These are phyloP conservation scores for Siniperca knerii DNA, from an alignment of 2,113 vertebrate species.

Conservation along the genomic window DNA sequence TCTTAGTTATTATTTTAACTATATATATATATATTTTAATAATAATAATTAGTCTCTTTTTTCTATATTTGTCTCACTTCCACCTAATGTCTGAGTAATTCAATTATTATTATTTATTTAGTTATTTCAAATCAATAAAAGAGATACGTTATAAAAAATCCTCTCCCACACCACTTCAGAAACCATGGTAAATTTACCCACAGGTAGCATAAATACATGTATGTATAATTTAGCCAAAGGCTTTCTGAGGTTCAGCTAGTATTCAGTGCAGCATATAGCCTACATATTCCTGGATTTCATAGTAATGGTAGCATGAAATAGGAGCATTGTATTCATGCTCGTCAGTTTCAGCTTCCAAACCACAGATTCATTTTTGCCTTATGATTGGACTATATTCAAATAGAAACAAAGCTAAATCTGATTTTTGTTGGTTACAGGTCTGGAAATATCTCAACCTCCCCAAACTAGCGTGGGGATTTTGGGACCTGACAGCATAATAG, in stretches of 20 bases:
- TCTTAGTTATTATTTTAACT: no score
- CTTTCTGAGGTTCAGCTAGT: not conserved
- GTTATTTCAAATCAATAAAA: no score
- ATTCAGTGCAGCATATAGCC: not conserved
- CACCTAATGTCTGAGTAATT: no score
- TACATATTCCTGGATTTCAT: not conserved
- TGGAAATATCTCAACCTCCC: constrained; percentile 41
- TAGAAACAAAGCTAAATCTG: constrained; percentile 4
- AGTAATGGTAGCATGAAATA: constrained; percentile 26
- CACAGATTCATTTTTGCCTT: constrained; percentile 17
- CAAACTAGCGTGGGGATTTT: constrained; percentile 51
- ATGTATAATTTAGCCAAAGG: not conserved
- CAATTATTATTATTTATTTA: no score
- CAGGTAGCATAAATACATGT: not conserved
- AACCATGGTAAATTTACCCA: no score
- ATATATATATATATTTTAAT: no score
- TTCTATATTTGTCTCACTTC: no score
- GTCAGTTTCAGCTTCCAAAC: constrained; percentile 14
- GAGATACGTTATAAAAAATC: no score
- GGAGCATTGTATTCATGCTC: constrained; percentile 12
- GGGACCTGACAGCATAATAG: constrained; percentile 62
- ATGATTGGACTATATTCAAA: constrained; percentile 19
- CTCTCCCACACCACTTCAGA: no score
- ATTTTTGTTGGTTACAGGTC: constrained; percentile 35
- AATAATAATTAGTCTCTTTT: no score